Evolutionary conservation across 2,113 vertebrate species (phyloP).

Genomic region (Cettia cetti): DNA sequence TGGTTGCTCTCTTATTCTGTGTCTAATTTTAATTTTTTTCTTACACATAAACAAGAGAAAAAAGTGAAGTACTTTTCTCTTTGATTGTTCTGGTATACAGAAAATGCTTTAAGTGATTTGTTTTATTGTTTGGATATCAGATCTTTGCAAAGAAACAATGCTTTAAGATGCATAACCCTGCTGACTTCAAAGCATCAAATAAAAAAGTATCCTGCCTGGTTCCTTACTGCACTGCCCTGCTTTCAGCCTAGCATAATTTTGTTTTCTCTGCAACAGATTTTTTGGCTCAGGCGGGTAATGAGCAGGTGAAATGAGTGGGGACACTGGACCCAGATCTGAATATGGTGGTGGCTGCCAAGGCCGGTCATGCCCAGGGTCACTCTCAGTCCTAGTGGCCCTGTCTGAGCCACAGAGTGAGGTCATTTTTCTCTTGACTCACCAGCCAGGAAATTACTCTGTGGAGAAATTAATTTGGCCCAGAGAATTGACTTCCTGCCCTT

Average conservation of each 20-base stretch:
- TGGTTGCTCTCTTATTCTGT: background rate
- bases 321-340: rapidly evolving
- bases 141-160: background rate
- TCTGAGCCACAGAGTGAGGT: background rate
- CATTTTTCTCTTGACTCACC: background rate
- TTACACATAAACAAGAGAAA: background rate
- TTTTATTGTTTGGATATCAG: background rate
- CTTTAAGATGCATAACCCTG: background rate
- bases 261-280: background rate
- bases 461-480: background rate
- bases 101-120: background rate
- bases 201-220: background rate
- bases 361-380: background rate
- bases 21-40: background rate
- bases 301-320: rapidly evolving
- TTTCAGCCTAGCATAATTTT: background rate
- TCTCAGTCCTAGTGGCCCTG: background rate
- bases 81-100: background rate
- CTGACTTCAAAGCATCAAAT: background rate
- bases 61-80: background rate
- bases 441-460: background rate
- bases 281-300: background rate
- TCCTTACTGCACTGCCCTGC: background rate
- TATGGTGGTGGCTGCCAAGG: background rate
- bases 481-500: slow-evolving; percentile 33